Evolutionary conservation across 2,888 invertebrate genomes (phyloP), one percentile per base, ranked within the genome.

Genomic region (Polydesmus complanatus): DNA sequence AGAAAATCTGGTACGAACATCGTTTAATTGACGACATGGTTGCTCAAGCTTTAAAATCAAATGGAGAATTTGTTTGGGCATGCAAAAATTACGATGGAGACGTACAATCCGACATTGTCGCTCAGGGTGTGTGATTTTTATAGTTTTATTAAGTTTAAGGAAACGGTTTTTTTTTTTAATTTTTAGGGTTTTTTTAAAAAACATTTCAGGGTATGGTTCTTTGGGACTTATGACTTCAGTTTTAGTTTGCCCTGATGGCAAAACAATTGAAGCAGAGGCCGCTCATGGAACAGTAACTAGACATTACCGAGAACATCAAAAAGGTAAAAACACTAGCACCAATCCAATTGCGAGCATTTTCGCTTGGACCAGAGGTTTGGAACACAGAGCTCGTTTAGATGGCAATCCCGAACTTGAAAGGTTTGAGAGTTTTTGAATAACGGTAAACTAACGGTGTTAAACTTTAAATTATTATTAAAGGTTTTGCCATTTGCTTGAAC

Each of bases 1-100:
- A 80, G 11, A 84, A 84, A 67, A 88, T 90, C 69, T 91, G 89
- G 88, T 92, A 92, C 72, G 91, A 92, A 74, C 92, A 92, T 74
- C 80, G 91, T 57, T 78, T 92, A 62, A 92, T 92, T 70, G 92
- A 92, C 72, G 91, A 92, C 73, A 90, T 90, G 89, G 91, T 92
- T 27, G 90, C 90, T 47, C 88, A 90, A 73, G 83, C 79, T 1
- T 75, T 90, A 56, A 90, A 92, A 76, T 85, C 89, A 27, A 78
- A 79, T 23, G 92, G 92, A 60, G 88, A 86, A 11, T 91, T 91
- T 73, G 85, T 92, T 55, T 92, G 92, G 92, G 85, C 89, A 22
- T 91, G 91, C 77, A 92, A 92, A 77, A 92, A 92, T 76, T 92
- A 92, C 72, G 89, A 90, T 70, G 92, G 92, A 37, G 92, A 92